Conservation (phyloP, 1,140 invertebrate species). For the Drosophila pectinifera region DNA sequence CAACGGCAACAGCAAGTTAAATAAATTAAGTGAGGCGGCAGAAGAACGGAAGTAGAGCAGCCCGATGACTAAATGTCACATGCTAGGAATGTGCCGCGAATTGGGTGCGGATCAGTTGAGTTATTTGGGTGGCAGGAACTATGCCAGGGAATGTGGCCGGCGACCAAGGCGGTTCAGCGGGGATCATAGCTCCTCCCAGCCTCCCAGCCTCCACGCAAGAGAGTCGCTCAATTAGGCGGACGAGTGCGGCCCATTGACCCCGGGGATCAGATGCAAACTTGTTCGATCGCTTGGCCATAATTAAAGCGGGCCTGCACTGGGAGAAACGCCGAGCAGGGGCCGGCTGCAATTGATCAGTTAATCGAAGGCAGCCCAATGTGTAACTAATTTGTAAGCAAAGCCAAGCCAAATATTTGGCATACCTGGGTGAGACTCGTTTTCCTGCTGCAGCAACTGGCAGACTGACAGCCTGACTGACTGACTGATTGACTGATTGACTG, state of each 20-base stretch:
- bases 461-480: constrained; percentile 27
- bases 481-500: constrained; percentile 28
- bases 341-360: constrained; percentile 39
- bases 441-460: constrained; percentile 46
- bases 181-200: constrained; percentile 14
- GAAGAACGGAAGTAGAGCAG: constrained; percentile 76
- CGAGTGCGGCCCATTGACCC: too few species aligned
- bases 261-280: constrained; percentile 80
- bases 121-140: constrained; percentile 56
- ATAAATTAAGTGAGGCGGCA: constrained; percentile 60
- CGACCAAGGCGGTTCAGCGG: constrained; percentile 27
- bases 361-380: constrained; percentile 66
- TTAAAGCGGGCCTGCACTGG: constrained; percentile 46
- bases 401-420: constrained; percentile 77
- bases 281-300: constrained; percentile 68
- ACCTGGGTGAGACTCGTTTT: constrained; percentile 71
- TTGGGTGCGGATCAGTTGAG: constrained; percentile 38
- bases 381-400: constrained; percentile 61
- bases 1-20: constrained; percentile 38
- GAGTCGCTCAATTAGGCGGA: constrained; percentile 52
- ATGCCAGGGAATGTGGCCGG: constrained; percentile 62
- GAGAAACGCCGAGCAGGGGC: constrained; percentile 1
- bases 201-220: constrained; percentile 19
- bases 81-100: constrained; percentile 55
- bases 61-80: constrained; percentile 73